Evolutionary conservation across 2,113 vertebrate genomes (phyloP).

Genomic region (Datnioides undecimradiatus): DNA sequence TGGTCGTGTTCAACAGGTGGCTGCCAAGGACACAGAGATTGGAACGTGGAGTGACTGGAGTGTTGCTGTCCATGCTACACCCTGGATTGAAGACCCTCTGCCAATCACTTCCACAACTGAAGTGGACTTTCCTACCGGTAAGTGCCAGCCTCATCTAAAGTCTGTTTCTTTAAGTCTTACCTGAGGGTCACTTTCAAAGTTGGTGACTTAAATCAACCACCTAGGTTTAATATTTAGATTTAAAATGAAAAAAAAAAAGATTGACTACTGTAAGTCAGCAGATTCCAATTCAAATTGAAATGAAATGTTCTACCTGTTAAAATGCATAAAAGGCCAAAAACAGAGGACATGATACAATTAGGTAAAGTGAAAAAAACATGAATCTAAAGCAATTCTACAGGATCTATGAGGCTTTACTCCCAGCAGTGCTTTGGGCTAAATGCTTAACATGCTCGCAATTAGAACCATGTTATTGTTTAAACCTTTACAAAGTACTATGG

Average conservation of each 20-base stretch:
- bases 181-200: not conserved
- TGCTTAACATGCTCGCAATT: no score
- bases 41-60: conserved; percentile 99
- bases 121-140: conserved; percentile 78
- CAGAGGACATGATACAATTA: not conserved
- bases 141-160: not conserved
- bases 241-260: no score
- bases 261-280: no score
- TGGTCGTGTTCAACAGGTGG: conserved; percentile 80
- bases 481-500: no score
- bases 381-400: not conserved
- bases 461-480: no score
- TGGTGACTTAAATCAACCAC: not conserved
- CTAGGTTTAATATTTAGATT: not conserved
- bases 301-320: not conserved
- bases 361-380: not conserved
- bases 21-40: conserved; percentile 96
- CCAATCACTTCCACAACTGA: conserved; percentile 87
- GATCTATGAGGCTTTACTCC: no score
- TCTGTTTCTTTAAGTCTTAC: not conserved
- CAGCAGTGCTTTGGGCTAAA: no score
- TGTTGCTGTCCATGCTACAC: conserved; percentile 93
- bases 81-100: conserved; percentile 94
- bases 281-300: not conserved
- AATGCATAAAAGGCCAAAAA: not conserved